Evolutionary conservation across 2,888 invertebrate species (phyloP).

Genomic region (Diaperis boleti): DNA sequence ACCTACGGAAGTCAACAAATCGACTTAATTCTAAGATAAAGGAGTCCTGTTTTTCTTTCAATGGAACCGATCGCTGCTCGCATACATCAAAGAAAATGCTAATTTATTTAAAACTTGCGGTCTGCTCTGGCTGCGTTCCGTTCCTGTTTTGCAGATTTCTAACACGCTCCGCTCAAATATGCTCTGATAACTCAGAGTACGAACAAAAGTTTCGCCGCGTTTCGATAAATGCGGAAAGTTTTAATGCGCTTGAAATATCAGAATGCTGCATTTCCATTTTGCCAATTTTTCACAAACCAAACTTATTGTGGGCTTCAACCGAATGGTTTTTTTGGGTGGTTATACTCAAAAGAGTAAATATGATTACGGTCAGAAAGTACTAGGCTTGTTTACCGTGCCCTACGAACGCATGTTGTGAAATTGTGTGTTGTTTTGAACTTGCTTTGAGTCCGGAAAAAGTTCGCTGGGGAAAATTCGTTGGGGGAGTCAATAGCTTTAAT

Average conservation of each 20-base stretch:
- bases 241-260: slow-evolving; percentile 38
- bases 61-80: slow-evolving; percentile 33
- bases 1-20: no score
- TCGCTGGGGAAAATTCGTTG: neutral
- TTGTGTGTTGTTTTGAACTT: neutral
- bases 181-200: slow-evolving; percentile 42
- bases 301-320: slow-evolving; percentile 2
- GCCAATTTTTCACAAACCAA: slow-evolving; percentile 25
- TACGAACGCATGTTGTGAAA: neutral
- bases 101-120: slow-evolving; percentile 54
- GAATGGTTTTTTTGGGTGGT: neutral
- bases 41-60: slow-evolving; percentile 47
- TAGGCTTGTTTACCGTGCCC: neutral
- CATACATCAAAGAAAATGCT: slow-evolving; percentile 54
- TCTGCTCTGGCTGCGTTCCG: slow-evolving; percentile 42
- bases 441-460: no score
- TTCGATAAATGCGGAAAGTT: slow-evolving; percentile 42
- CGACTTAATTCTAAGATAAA: slow-evolving; percentile 46
- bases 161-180: slow-evolving; percentile 38
- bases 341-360: neutral
- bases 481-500: neutral
- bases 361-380: neutral
- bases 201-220: slow-evolving; percentile 20
- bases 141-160: slow-evolving; percentile 41
- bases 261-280: slow-evolving; percentile 35